Evolutionary conservation across 2,113 vertebrate genomes (phyloP), one percentile per base, ranked within the genome.

Genomic region (Oxygymnocypris stewartii): DNA sequence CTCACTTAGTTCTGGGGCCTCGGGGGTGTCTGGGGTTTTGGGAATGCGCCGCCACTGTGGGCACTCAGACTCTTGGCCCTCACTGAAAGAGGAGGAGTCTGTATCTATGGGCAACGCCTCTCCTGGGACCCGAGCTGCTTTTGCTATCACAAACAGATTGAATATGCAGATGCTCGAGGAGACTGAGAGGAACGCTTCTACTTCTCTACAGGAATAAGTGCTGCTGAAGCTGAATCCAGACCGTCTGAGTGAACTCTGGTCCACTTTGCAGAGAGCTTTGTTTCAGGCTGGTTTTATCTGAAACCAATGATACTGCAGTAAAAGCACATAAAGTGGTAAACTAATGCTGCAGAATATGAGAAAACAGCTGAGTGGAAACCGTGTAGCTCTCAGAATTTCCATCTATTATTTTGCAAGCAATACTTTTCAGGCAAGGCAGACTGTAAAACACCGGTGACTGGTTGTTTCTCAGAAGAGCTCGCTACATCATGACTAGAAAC

Each of bases 101-200:
- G 88, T 90, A 94, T 94, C 92, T 92, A 94, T 85, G 91, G 92
- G 92, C 91, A 86, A 90, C 91, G 89, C 92, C 90, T 92, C 94
- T 93, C 93, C 86, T 80, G 93, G 92, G 95, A 93, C 91, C 91
- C 89, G 84, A 88, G 87, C 94, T 95, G 95, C 93, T 95, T 95
- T 94, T 92, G 90, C 94, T 92, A 96, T 95, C 94, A 95, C 90
- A 88, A 61, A 84, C 78, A 93, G 92, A 95, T 90, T 91, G 92
- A 92, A 94, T 90, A 93, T 93, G 89, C 95, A 95, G 94, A 94
- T 92, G 40, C 86, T 85, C 77, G 75, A 77, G 83, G 87, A 88
- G 88, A 87, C 87, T 85, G 54, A 75, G 59, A 18, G 57, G 57
- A 59, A 23, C 20, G 20, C 57, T n/a, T 61, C 8, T 8, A n/a